These are phyloP conservation scores for Catharus minimus DNA, from an alignment of 2,113 vertebrate genomes.

Conservation along the genomic window DNA sequence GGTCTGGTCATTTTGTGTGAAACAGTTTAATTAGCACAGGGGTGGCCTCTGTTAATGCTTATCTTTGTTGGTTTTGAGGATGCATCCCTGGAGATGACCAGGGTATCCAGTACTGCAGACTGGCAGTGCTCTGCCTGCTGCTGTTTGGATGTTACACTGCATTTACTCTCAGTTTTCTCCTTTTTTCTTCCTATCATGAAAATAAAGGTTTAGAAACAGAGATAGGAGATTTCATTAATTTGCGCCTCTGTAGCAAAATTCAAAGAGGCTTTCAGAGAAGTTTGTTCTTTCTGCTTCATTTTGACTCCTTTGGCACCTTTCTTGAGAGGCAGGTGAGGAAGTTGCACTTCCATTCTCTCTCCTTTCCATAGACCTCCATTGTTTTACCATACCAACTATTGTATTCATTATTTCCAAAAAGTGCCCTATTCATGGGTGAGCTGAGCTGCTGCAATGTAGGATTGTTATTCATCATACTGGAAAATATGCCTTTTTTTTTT, in stretches of 20 bases:
- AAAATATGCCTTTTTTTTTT: not conserved
- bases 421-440: not conserved
- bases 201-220: not conserved
- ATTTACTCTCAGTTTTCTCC: fast-evolving
- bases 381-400: not conserved
- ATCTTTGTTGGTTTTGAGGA: not conserved
- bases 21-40: not conserved
- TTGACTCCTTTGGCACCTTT: not conserved
- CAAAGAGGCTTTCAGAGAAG: not conserved
- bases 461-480: not conserved
- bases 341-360: not conserved
- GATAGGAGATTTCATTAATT: not conserved
- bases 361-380: not conserved
- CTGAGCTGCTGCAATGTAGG: not conserved
- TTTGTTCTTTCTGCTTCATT: not conserved
- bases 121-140: not conserved
- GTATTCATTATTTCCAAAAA: not conserved
- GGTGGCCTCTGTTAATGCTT: not conserved
- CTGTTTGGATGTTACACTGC: fast-evolving
- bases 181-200: not conserved
- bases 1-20: not conserved
- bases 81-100: not conserved
- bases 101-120: not conserved
- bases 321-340: not conserved
- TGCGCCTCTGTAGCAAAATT: not conserved